Base-by-base conservation (phyloP, 1,140 invertebrate genomes). In the Drosophila pectinifera region DNA sequence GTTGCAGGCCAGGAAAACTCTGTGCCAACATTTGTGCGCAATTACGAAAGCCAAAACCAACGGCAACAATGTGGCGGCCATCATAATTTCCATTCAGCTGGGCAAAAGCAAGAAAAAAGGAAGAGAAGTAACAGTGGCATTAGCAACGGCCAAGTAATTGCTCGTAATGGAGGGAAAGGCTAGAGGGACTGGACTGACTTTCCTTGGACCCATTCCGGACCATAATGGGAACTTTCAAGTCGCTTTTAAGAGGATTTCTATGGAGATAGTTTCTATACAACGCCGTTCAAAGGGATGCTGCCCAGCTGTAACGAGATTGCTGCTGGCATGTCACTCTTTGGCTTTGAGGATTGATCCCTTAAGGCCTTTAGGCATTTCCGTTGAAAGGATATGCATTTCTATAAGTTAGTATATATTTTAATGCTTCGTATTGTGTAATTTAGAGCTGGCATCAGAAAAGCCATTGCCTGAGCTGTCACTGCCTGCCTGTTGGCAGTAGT, bases 31-130 rank as follows among this genome's bases (percentile, higher is more conserved):
- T 80, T 80, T 84, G 70, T 69, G 68, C 78, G 69, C 78, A 81
- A 81, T 86, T 85, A 84, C 81, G 61, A 78, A 69, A 81, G 49
- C 69, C 63, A 74, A 73, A 75, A 55, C 63, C 65, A 67, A 56
- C 54, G 70, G 73, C 81, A 73, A 81, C 82, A 86, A 67, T 85
- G 81, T 85, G 70, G 69, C 82, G 64, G 65, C 81, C 65, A 81
- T 82, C 83, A 86, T 85, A 88, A 85, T 82, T 78, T 61, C 77
- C 68, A 82, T 78, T 51, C 80, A 65, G 49, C 58, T 43, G 55
- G 39, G 18, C 28, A 24, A 14, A 16, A 7, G 26, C 38, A 41
- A n/a, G 26, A 31, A 26, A 39, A 80, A n/a, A 59, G 24, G 41
- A 54, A 58, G 31, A 53, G 26, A 67, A 51, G 51, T 24, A 48